These are phyloP conservation scores for Emberiza fucata DNA, from an alignment of 2,113 vertebrate species.

Conservation along the genomic window DNA sequence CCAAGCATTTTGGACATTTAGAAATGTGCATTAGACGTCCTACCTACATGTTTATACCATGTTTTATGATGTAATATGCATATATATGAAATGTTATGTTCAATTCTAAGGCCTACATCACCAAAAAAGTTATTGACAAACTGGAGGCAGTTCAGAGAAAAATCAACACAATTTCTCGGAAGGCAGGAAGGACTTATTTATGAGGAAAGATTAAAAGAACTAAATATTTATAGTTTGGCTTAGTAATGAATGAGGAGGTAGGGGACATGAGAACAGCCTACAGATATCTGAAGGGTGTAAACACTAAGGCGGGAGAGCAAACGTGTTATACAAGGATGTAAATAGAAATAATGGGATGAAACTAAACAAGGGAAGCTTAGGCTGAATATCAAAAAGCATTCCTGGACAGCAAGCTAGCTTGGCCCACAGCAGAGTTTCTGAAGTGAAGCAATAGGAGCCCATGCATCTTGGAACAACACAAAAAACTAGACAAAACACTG, in stretches of 20 bases:
- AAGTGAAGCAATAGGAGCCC: not conserved
- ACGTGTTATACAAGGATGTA: constrained; percentile 16
- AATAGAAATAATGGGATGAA: constrained; percentile 42
- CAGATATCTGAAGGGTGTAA: constrained; percentile 33
- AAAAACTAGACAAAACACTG: constrained; percentile 15
- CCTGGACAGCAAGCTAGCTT: constrained; percentile 5
- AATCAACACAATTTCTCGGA: constrained; percentile 28
- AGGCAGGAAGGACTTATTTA: constrained; percentile 60
- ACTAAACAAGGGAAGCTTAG: constrained; percentile 22
- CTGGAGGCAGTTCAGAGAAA: constrained; percentile 54
- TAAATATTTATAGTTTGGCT: constrained; percentile 54
- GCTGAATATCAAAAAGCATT: not conserved
- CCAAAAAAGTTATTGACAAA: constrained; percentile 47
- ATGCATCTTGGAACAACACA: not conserved
- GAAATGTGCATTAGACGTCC: not conserved
- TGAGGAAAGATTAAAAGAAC: constrained; percentile 40
- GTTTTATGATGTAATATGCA: not conserved
- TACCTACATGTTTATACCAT: not conserved
- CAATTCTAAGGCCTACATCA: not conserved
- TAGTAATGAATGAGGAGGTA: constrained; percentile 56
- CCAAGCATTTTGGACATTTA: not conserved
- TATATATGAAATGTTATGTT: not conserved
- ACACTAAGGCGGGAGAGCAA: constrained; percentile 12
- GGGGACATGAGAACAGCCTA: constrained; percentile 29
- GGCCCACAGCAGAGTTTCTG: not conserved